These are phyloP conservation scores for Scopus umbretta DNA, from an alignment of 2,113 vertebrate genomes.

Conservation along the genomic window DNA sequence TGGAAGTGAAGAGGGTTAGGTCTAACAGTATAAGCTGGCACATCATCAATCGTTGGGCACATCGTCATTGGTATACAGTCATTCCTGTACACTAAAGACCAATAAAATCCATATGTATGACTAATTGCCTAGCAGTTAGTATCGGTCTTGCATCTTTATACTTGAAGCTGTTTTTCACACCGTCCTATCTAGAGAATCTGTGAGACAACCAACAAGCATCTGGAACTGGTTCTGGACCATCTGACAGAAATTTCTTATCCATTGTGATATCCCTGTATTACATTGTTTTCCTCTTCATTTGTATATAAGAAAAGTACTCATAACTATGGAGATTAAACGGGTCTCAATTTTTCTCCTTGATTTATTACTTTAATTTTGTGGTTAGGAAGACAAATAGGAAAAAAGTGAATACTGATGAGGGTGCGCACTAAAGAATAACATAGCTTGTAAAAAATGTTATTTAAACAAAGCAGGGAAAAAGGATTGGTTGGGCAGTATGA, in stretches of 20 bases:
- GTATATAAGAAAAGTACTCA: neutral
- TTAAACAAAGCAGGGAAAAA: neutral
- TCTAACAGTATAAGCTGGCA: neutral
- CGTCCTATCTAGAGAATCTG: neutral
- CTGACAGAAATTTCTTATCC: neutral
- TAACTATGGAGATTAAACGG: neutral
- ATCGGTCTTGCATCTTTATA: neutral
- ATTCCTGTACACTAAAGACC: neutral
- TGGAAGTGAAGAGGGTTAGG: neutral
- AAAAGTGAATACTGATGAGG: neutral
- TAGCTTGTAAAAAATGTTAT: neutral
- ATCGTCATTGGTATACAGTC: neutral
- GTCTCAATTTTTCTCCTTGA: neutral
- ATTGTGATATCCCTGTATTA: neutral
- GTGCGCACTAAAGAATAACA: neutral
- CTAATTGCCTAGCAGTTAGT: neutral
- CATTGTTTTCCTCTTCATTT: neutral
- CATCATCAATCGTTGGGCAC: neutral
- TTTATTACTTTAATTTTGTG: neutral
- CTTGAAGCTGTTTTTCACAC: neutral
- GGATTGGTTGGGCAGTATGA: neutral
- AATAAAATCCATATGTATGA: accelerated
- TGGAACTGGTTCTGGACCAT: neutral
- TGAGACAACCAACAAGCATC: neutral
- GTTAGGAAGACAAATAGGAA: neutral